Evolutionary conservation across 2,888 invertebrate genomes (phyloP), one percentile per base, ranked within the genome.

Genomic region (Drosophila greeni): DNA sequence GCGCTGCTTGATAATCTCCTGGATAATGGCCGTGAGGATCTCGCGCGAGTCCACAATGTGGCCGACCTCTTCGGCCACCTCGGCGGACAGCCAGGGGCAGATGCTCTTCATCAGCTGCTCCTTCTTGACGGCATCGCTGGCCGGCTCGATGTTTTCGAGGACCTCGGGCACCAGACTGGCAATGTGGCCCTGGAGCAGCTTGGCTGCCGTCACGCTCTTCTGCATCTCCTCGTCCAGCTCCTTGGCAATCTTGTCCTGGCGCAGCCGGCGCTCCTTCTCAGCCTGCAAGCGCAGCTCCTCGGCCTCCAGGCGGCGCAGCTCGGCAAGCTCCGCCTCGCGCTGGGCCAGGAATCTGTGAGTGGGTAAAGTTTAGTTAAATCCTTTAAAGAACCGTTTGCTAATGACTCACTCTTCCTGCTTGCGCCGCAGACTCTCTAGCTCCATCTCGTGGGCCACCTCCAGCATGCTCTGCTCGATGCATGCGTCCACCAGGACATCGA

Each of bases 401-500:
- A 14, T 9, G 18, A 72, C 78, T 70, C 80, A 88, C 89, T 87
- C 84, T 72, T 88, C 86, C 66, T 89, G 89, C 48, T 96, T 95
- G 85, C 94, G 93, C 64, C 94, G 91, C 73, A 97, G 90, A 26
- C 94, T 92, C 5, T 94, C 93, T 74, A 97, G 90, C 89, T 98
- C 97, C 89, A 97, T 97, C 87, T 98, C 97, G 87, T 97, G 96
- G 76, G 97, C 92, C 36, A 96, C 95, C 89, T 98, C 97, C 14
- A 95, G 91, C 76, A 97, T 90, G 47, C 96, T 93, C 90, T 97
- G 96, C 87, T 97, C 96, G 65, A 96, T 91, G 66, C 96, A 95
- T 89, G 95, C 95, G 54, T 96, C 96, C 43, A 97, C 95, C 67
- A 98, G 90, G 51, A 94, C 94, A 88, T 97, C 97, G 70, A 97